Evolutionary conservation across 35 echinoderm and acorn worm species (phyloP).

Genomic region (Acanthaster planci): DNA sequence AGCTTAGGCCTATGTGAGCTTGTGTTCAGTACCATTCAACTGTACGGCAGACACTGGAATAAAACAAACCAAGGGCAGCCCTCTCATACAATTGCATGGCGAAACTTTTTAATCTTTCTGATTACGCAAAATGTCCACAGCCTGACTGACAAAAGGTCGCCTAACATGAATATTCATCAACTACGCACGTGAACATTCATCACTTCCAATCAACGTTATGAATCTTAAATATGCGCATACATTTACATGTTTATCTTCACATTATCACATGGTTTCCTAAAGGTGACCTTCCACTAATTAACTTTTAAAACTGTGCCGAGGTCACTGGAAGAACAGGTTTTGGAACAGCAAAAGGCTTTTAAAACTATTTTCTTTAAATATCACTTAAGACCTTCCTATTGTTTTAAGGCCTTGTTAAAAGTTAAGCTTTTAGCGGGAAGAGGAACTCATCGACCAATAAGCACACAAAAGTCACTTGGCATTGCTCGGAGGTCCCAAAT

Average conservation of each 20-base stretch:
- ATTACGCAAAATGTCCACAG: slow-evolving; percentile 14
- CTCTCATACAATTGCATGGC: slow-evolving; percentile 19
- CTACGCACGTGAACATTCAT: slow-evolving; percentile 15
- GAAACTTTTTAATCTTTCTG: slow-evolving; percentile 20
- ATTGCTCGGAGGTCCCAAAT: too few species aligned
- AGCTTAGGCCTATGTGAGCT: too few species aligned
- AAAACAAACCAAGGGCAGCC: slow-evolving; percentile 2
- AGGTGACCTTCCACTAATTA: slow-evolving; percentile 17
- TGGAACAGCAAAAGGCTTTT: not conserved
- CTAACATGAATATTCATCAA: slow-evolving; percentile 21
- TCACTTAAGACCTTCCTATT: not conserved
- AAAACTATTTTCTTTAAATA: not conserved
- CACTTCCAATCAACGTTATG: slow-evolving; percentile 38
- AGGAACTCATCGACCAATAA: too few species aligned
- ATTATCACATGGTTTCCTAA: not conserved
- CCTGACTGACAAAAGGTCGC: slow-evolving; percentile 4
- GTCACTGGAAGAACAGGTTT: slow-evolving; percentile 27
- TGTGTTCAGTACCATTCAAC: too few species aligned
- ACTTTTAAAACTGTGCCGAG: slow-evolving; percentile 5
- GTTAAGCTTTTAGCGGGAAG: too few species aligned
- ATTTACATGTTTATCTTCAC: not conserved
- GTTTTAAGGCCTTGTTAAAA: not conserved
- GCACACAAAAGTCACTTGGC: too few species aligned
- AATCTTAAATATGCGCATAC: slow-evolving; percentile 27
- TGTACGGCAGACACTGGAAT: too few species aligned